Evolutionary conservation across 2,113 vertebrate species (phyloP).

Genomic region (Brachirus orientalis): DNA sequence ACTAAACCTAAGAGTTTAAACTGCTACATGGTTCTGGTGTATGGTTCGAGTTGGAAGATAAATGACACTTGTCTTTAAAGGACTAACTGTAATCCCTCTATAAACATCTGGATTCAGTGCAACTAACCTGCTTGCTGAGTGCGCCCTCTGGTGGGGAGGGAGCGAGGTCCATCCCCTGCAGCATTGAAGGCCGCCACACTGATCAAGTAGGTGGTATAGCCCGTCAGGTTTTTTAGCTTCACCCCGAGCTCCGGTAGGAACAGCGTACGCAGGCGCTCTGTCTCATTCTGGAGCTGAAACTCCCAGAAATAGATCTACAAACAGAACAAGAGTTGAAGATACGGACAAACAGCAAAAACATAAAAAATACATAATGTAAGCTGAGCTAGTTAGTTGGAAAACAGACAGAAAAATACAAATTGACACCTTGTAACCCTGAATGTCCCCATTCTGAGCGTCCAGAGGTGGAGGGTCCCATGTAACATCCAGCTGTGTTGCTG

Average conservation of each 20-base stretch:
- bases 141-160: conserved; percentile 85
- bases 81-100: neutral
- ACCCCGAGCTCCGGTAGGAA: conserved; percentile 91
- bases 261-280: conserved; percentile 87
- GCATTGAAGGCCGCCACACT: conserved; percentile 94
- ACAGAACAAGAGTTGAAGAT: conserved; percentile 19
- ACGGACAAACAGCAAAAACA: neutral
- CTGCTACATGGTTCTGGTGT: neutral
- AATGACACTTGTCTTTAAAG: conserved; percentile 3
- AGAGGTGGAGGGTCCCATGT: conserved; percentile 91
- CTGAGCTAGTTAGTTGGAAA: too few relatives aligned
- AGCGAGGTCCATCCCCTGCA: conserved; percentile 91
- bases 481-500: conserved; percentile 94
- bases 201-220: conserved; percentile 95
- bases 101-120: conserved; percentile 33
- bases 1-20: neutral
- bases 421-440: conserved; percentile 95
- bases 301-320: conserved; percentile 96
- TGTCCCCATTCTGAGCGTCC: conserved; percentile 93
- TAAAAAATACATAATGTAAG: conserved; percentile 12
- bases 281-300: conserved; percentile 88
- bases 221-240: conserved; percentile 95
- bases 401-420: neutral
- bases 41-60: neutral
- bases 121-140: conserved; percentile 95